Evolutionary conservation across 2,113 vertebrate genomes (phyloP).

Genomic region (Dicentrarchus labrax): DNA sequence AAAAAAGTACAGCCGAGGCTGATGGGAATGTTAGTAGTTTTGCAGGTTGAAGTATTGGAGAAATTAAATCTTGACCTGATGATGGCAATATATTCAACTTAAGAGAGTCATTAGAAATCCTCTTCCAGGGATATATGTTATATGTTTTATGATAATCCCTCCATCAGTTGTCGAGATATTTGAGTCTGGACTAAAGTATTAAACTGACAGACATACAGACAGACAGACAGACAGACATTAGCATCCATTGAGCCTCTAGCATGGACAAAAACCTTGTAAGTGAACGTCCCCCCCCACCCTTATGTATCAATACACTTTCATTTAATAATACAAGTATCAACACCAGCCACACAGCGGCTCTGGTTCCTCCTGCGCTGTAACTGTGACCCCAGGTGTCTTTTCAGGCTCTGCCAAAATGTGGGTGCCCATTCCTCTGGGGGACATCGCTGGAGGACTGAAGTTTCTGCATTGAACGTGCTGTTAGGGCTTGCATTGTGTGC

Average conservation of each 20-base stretch:
- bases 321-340: background rate
- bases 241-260: background rate
- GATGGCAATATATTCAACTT: too few species aligned
- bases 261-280: background rate
- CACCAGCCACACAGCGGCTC: too few species aligned
- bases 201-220: too few species aligned
- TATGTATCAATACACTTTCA: background rate
- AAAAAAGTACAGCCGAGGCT: background rate
- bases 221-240: too few species aligned
- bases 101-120: background rate
- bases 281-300: background rate
- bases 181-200: background rate
- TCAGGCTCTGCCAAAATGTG: background rate
- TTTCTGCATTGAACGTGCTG: too few species aligned
- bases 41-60: too few species aligned
- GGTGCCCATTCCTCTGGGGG: background rate
- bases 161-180: background rate
- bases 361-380: background rate
- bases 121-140: background rate
- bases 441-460: background rate
- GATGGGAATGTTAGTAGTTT: background rate
- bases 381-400: background rate
- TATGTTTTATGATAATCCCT: background rate
- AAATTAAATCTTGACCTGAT: too few species aligned
- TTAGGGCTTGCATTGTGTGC: background rate